These are phyloP conservation scores for Ctenicera cuprea DNA, from an alignment of 2,888 invertebrate species.

Conservation along the genomic window DNA sequence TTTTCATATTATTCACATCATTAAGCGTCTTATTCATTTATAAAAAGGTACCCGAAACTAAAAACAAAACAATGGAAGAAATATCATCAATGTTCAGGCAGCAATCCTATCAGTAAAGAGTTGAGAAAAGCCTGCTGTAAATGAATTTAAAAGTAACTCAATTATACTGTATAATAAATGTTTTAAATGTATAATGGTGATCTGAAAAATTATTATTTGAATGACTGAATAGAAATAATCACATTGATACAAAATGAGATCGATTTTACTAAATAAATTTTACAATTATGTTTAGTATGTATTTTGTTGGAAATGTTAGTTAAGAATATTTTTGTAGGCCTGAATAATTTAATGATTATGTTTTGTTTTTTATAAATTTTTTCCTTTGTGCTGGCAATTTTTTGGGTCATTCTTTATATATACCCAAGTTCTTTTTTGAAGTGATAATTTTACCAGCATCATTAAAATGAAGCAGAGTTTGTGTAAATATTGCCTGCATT, in stretches of 20 bases:
- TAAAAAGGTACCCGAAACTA: constrained; percentile 92
- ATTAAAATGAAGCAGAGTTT: neutral
- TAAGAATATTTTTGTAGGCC: constrained; percentile 3
- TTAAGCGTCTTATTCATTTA: constrained; percentile 87
- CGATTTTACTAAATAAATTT: constrained; percentile 20
- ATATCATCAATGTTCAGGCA: constrained; percentile 89
- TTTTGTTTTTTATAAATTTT: constrained; percentile 1
- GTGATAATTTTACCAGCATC: neutral
- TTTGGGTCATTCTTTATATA: neutral
- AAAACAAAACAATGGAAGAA: constrained; percentile 89
- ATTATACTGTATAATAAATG: constrained; percentile 26
- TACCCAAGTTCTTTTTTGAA: neutral
- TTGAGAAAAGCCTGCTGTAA: neutral
- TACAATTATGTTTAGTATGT: neutral
- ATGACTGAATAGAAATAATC: constrained; percentile 39
- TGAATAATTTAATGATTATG: neutral
- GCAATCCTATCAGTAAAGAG: constrained; percentile 74
- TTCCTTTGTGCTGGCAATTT: neutral
- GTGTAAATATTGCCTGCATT: neutral
- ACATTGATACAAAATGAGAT: constrained; percentile 14
- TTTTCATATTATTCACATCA: constrained; percentile 84
- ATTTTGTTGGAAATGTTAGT: neutral
- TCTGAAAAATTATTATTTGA: constrained; percentile 34
- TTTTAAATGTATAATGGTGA: neutral
- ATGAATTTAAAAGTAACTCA: constrained; percentile 6